A percentile compares a stretch with the other conserved stretches of the same genome.
These are phyloP conservation scores for Pipistrellus kuhlii DNA, from an alignment of 2,797 vertebrate genomes.

Conservation along the genomic window DNA sequence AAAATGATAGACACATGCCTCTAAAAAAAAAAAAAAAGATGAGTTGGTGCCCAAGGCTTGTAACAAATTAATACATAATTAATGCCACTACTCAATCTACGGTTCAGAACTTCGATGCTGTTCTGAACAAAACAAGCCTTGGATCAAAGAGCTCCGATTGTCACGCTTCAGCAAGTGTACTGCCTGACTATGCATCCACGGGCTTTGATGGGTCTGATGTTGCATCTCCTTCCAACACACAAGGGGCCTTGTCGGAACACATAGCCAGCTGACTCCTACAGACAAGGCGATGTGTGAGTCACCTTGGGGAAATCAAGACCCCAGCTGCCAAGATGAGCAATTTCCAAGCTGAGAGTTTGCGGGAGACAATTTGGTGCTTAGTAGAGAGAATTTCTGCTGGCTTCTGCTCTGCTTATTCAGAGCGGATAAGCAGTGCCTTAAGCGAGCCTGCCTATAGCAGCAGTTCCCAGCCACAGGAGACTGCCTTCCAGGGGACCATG, in stretches of 20 bases:
- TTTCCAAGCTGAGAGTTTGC: conserved; percentile 61
- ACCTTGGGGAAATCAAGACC: conserved; percentile 71
- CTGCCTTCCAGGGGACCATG: not conserved
- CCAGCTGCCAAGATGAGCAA: conserved; percentile 60
- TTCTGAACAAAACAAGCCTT: conserved; percentile 52
- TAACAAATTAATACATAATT: conserved; percentile 55
- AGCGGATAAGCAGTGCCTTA: not conserved
- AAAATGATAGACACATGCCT: too few species aligned
- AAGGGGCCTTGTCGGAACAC: conserved; percentile 55
- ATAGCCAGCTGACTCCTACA: conserved; percentile 51
- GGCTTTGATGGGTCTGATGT: conserved; percentile 56
- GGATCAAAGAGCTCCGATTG: conserved; percentile 55
- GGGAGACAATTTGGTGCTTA: not conserved
- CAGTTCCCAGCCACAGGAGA: not conserved
- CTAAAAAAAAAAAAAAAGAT: not conserved
- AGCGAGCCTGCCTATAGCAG: not conserved
- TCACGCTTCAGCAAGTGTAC: conserved; percentile 57
- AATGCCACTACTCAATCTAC: conserved; percentile 6
- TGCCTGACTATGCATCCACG: not conserved
- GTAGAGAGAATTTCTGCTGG: conserved; percentile 44
- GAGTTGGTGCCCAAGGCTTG: not conserved
- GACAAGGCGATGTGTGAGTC: not conserved
- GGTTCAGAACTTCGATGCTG: conserved; percentile 31
- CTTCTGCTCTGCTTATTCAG: not conserved
- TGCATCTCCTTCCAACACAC: not conserved